phyloP scores from a whole-genome alignment of 2,113 vertebrate genomes.

The Cyanoderma ruficeps region DNA sequence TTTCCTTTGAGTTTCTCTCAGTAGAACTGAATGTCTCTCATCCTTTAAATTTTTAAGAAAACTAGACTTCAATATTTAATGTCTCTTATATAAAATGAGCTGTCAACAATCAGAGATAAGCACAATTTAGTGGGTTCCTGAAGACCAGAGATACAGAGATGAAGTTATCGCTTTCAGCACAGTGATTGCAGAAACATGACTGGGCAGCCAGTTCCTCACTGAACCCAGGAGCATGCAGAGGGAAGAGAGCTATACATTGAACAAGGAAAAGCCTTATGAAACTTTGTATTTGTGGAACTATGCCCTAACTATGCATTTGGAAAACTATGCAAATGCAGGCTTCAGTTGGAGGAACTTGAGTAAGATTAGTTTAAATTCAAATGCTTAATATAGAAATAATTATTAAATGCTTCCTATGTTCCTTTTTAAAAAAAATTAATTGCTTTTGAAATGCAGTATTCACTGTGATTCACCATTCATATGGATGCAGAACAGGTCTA shows the following conservation, averaged over 20 bases:
- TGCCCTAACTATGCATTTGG: not conserved
- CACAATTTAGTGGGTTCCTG: conserved; percentile 23
- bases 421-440: not conserved
- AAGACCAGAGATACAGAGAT: conserved; percentile 15
- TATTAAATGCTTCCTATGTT: not conserved
- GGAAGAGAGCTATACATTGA: not conserved
- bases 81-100: not conserved
- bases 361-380: not conserved
- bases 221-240: conserved; percentile 24
- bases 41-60: conserved; percentile 57
- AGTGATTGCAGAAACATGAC: conserved; percentile 66
- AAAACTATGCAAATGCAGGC: not conserved
- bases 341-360: not conserved
- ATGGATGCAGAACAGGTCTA: not conserved
- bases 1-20: conserved; percentile 56
- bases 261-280: not conserved
- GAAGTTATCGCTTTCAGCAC: conserved; percentile 64
- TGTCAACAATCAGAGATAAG: conserved; percentile 54
- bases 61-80: conserved; percentile 53
- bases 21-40: conserved; percentile 28
- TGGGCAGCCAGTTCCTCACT: conserved; percentile 40
- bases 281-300: not conserved
- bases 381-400: not conserved
- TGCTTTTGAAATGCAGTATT: not conserved
- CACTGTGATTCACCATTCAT: not conserved